phyloP scores from a whole-genome alignment of 35 echinoderm and acorn worm genomes.

The Ophiothrix spiculata region DNA sequence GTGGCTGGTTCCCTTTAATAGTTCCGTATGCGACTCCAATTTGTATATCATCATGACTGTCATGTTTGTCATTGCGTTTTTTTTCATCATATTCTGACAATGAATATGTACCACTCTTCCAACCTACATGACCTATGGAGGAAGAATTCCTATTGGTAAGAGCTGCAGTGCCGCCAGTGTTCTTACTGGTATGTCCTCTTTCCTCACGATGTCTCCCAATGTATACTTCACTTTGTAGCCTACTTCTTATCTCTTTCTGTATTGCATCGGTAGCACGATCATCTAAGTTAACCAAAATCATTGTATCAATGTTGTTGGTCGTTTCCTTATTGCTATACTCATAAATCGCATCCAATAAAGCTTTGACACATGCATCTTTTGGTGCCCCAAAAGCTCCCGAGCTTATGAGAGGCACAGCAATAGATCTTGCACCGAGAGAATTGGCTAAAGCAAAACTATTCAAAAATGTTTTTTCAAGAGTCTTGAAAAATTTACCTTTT shows the following conservation, averaged over 20 bases:
- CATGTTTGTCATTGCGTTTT: too few species aligned
- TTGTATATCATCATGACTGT: too few species aligned
- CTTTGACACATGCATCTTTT: constrained; percentile 17
- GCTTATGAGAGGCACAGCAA: constrained; percentile 22
- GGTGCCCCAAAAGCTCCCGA: constrained; percentile 12
- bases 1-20: constrained; percentile 51
- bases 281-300: constrained; percentile 14
- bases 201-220: too few species aligned
- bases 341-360: neutral
- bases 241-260: too few species aligned
- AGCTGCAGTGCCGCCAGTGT: too few species aligned
- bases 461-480: constrained; percentile 5
- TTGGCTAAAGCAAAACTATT: constrained; percentile 18
- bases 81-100: too few species aligned
- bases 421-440: neutral
- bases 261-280: neutral
- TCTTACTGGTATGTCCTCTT: too few species aligned
- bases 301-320: neutral
- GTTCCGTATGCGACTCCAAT: neutral
- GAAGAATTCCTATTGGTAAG: too few species aligned
- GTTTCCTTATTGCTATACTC: neutral
- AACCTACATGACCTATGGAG: too few species aligned
- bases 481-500: neutral
- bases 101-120: too few species aligned
- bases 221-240: too few species aligned